These are phyloP conservation scores for Julus scandinavius DNA, from an alignment of 2,888 invertebrate genomes.

Conservation along the genomic window DNA sequence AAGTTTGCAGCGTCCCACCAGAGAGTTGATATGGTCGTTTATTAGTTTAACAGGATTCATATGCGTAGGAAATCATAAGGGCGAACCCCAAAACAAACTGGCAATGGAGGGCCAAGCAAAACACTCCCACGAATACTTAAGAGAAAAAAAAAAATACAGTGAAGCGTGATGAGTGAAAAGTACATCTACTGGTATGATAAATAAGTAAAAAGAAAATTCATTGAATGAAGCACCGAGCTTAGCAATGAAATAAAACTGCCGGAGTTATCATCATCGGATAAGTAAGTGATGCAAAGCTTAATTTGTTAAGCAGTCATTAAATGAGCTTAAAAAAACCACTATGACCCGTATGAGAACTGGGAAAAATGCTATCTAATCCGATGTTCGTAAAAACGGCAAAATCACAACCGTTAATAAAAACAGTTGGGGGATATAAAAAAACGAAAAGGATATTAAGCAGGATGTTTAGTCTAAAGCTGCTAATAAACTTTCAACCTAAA, in stretches of 20 bases:
- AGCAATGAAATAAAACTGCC: not conserved
- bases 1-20: too few species aligned
- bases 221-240: not conserved
- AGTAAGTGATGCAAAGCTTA: not conserved
- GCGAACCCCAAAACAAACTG: not conserved
- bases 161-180: not conserved
- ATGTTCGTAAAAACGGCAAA: not conserved
- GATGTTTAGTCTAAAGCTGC: not conserved
- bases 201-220: not conserved
- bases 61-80: not conserved
- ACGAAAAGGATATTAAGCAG: not conserved
- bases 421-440: not conserved
- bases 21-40: too few species aligned
- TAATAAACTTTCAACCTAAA: too few species aligned
- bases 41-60: not conserved
- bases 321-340: not conserved
- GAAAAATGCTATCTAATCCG: not conserved
- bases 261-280: not conserved
- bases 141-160: not conserved
- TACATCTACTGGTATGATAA: not conserved
- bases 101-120: not conserved
- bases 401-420: not conserved
- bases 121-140: constrained; percentile 5
- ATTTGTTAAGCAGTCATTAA: not conserved
- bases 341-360: not conserved